phyloP scores from a whole-genome alignment of 2,888 invertebrate genomes.

The Dynastes hyllus region DNA sequence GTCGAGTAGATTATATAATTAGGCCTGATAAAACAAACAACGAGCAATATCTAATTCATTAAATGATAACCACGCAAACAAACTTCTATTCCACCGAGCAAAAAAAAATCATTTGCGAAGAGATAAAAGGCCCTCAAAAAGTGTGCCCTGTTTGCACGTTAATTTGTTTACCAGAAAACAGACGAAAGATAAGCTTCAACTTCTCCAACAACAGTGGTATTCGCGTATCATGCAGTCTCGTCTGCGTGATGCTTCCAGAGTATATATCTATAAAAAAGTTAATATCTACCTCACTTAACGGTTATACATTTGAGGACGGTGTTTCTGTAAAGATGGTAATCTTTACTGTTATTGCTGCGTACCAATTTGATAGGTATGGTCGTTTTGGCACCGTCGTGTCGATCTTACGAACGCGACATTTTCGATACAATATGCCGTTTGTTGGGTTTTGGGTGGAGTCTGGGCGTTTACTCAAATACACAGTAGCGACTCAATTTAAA shows the following conservation, averaged over 20 bases:
- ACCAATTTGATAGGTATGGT: conserved; percentile 52
- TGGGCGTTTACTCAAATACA: not conserved
- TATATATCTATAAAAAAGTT: conserved; percentile 41
- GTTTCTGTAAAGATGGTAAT: conserved; percentile 52
- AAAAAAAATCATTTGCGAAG: conserved; percentile 22
- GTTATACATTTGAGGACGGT: conserved; percentile 44
- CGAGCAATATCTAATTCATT: conserved; percentile 31
- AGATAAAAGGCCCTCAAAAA: conserved; percentile 32
- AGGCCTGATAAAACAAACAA: conserved; percentile 15
- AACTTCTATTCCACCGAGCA: conserved; percentile 23
- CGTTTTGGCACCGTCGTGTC: conserved; percentile 50
- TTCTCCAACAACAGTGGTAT: conserved; percentile 7
- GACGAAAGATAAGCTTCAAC: conserved; percentile 37
- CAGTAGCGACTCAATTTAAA: conserved; percentile 9
- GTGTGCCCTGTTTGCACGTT: conserved; percentile 3
- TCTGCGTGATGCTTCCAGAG: not conserved
- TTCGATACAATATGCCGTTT: conserved; percentile 43
- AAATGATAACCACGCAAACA: conserved; percentile 34
- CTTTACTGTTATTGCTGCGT: conserved; percentile 53
- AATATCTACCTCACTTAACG: conserved; percentile 45
- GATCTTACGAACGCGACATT: conserved; percentile 37
- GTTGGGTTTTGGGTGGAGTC: not conserved
- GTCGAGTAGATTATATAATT: conserved; percentile 29
- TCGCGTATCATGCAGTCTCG: not conserved
- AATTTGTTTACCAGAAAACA: conserved; percentile 45